phyloP scores from a whole-genome alignment of 2,888 invertebrate species.

The Strigamia maritima region DNA sequence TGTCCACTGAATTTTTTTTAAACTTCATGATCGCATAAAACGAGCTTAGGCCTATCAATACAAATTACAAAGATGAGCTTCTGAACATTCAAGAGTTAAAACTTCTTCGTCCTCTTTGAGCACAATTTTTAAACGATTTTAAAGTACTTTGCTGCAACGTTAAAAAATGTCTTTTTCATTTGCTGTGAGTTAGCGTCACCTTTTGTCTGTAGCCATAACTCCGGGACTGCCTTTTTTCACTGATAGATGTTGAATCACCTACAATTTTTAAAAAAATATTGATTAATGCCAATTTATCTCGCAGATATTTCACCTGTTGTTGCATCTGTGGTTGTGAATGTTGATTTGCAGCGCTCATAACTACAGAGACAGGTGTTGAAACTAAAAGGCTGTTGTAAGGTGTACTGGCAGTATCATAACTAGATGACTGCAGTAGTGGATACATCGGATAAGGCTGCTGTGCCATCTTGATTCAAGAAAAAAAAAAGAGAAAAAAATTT shows the following conservation, averaged over 20 bases:
- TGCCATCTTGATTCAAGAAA: not conserved
- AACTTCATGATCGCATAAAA: not conserved
- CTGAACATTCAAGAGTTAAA: slow-evolving; percentile 22
- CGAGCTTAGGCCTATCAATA: slow-evolving; percentile 3
- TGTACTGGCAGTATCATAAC: not conserved
- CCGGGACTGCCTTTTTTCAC: not conserved
- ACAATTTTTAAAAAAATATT: not conserved
- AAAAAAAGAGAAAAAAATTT: not conserved
- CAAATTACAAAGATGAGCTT: not conserved
- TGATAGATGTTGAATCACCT: not conserved
- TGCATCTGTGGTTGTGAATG: not conserved
- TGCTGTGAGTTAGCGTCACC: not conserved
- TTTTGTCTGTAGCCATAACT: not conserved
- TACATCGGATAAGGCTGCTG: slow-evolving; percentile 11
- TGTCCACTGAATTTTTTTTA: not conserved
- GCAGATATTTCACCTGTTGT: not conserved
- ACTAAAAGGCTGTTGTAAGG: not conserved
- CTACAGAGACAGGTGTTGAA: not conserved
- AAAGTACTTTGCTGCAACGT: not conserved
- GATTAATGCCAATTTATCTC: not conserved
- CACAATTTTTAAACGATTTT: not conserved
- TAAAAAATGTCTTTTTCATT: not conserved
- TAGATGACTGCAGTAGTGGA: not conserved
- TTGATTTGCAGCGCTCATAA: not conserved
- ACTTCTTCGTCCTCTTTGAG: not conserved